Base-by-base conservation (phyloP, 1,140 invertebrate species). In the Caenorhabditis brenneri region DNA sequence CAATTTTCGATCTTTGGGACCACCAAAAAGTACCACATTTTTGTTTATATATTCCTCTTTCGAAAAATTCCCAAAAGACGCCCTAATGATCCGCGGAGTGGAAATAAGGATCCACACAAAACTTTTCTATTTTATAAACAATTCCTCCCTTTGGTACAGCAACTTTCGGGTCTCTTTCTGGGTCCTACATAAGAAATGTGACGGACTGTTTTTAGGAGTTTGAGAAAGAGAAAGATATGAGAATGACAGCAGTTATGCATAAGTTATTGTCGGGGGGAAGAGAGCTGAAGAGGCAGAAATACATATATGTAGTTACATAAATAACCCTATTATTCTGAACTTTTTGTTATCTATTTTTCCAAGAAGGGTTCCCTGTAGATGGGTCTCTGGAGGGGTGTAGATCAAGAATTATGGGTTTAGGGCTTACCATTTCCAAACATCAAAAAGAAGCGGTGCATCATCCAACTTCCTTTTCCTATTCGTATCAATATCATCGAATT, bases 211-310 rank as follows among this genome's bases (percentile, higher is more conserved):
- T 51, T 51, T 55, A 10, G 12, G 7, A 27, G 22, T 55, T 55
- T n/a, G 49, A n/a, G 16, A 46, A 46, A 46, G 16, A 46, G 42
- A 4, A 46, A 51, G n/a, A n/a, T 55, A 7, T n/a, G 49, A 6
- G 24, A 55, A 55, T 55, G 53, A 55, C 53, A 55, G 53, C 22
- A 55, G 53, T 55, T 55, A 55, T 55, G 22, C 53, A 55, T 55
- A 12, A 55, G 9, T 22, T 55, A 16, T 22, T 27, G 22, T 51
- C 19, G 7, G 15, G 49, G 49, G 24, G 53, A 24, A 10, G 53
- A 55, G 19, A 55, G 48, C 6, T 15, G 19, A 6, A 51, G 48
- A 51, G 39, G 12, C 12, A 12, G 15, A 51, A 51, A n/a, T n/a
- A n/a, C n/a, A n/a, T n/a, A n/a, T 19, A 19, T 55, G 27, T 24